These are phyloP conservation scores for Pseudotriccus pelzelni DNA, from an alignment of 2,797 vertebrate genomes.

Conservation along the genomic window DNA sequence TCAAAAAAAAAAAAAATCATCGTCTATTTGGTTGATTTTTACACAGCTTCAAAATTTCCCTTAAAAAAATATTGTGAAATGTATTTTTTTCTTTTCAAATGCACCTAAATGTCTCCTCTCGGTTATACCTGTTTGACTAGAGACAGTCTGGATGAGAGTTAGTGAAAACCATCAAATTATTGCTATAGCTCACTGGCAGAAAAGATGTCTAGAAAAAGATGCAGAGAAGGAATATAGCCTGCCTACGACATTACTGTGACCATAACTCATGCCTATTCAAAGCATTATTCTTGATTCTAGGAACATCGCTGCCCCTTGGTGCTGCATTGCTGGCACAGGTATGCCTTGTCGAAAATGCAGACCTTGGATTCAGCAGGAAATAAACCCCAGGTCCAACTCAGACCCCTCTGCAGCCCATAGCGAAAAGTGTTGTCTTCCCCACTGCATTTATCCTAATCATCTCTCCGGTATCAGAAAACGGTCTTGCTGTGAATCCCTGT, in stretches of 20 bases:
- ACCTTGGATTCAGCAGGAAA: not conserved
- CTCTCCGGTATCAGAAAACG: not conserved
- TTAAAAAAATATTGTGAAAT: not conserved
- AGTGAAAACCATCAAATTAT: not conserved
- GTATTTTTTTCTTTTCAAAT: not conserved
- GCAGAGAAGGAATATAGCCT: not conserved
- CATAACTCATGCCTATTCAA: accelerated
- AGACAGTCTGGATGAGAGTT: not conserved
- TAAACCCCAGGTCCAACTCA: not conserved
- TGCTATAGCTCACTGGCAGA: not conserved
- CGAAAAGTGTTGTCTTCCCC: not conserved
- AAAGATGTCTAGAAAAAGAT: not conserved
- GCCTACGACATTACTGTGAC: not conserved
- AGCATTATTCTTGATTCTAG: not conserved
- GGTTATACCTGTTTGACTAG: not conserved
- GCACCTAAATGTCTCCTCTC: not conserved
- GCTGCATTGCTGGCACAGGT: not conserved
- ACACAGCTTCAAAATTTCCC: not conserved
- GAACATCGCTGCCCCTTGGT: accelerated
- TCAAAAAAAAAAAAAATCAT: not conserved
- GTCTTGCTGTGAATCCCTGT: not conserved
- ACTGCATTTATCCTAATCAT: not conserved
- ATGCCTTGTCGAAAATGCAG: not conserved
- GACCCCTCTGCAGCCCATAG: not conserved
- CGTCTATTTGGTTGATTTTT: not conserved